These are phyloP conservation scores for Microtus montanus DNA, from an alignment of 2,113 vertebrate genomes.

Conservation along the genomic window DNA sequence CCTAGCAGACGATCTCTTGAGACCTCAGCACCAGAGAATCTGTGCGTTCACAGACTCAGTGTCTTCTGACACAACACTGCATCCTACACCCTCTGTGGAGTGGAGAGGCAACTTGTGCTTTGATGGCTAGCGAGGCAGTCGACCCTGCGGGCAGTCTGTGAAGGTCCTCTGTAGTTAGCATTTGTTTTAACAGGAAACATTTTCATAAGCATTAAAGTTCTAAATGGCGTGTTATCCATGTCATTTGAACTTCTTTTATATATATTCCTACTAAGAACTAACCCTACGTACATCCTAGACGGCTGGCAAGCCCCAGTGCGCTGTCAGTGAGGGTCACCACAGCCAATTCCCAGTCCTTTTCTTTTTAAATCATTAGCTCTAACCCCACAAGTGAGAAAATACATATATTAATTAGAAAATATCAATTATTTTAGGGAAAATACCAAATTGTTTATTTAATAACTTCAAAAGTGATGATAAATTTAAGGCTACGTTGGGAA, in stretches of 20 bases:
- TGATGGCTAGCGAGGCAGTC: background rate
- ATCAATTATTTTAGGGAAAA: slow-evolving; percentile 42
- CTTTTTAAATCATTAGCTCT: background rate
- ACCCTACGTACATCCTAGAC: background rate
- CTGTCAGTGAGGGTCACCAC: background rate
- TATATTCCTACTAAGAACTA: background rate
- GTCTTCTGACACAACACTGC: no score
- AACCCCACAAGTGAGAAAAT: background rate
- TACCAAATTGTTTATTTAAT: slow-evolving; percentile 23
- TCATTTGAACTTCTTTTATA: background rate
- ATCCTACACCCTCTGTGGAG: background rate
- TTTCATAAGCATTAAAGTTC: background rate
- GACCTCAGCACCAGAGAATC: background rate
- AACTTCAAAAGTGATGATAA: background rate
- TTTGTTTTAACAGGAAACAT: background rate
- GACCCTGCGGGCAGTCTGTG: background rate
- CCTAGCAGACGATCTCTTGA: background rate
- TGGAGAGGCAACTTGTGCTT: background rate
- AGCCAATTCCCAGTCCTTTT: background rate
- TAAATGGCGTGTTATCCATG: background rate
- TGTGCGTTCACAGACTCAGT: accelerated
- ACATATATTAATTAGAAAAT: slow-evolving; percentile 50
- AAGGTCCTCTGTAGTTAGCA: background rate
- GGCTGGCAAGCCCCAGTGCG: no score
- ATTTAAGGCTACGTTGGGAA: background rate